Evolutionary conservation across 2,888 invertebrate genomes (phyloP).

Genomic region (Calameuta filiformis): DNA sequence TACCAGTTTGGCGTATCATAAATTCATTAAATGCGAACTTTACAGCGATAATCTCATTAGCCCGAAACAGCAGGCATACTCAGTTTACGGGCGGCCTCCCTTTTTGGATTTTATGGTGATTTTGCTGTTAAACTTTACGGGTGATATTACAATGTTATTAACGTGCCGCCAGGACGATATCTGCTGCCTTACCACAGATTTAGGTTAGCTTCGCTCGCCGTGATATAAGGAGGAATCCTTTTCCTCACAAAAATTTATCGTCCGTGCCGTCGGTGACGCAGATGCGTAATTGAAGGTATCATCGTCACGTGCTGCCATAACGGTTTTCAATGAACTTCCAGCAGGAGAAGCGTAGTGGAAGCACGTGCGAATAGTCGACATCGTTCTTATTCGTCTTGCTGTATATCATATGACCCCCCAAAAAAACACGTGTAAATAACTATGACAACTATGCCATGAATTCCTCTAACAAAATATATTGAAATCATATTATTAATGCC

Average conservation of each 20-base stretch:
- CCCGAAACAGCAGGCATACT: conserved; percentile 19
- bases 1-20: conserved; percentile 29
- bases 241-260: neutral
- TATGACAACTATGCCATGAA: too few species aligned
- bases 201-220: neutral
- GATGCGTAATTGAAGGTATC: neutral
- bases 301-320: neutral
- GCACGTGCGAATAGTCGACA: neutral
- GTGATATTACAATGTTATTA: conserved; percentile 9
- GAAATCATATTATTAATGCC: too few species aligned
- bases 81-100: conserved; percentile 1
- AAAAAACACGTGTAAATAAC: too few species aligned
- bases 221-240: neutral
- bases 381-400: neutral
- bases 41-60: conserved; percentile 37
- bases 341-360: neutral
- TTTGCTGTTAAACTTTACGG: conserved; percentile 12
- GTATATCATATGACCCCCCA: neutral
- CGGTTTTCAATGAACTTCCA: neutral
- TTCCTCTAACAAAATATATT: too few species aligned
- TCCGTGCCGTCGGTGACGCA: neutral
- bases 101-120: conserved; percentile 12
- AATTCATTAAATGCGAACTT: conserved; percentile 38
- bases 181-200: neutral
- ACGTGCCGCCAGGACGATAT: neutral